phyloP scores from a whole-genome alignment of 2,888 invertebrate species.

The Eilema caniola region DNA sequence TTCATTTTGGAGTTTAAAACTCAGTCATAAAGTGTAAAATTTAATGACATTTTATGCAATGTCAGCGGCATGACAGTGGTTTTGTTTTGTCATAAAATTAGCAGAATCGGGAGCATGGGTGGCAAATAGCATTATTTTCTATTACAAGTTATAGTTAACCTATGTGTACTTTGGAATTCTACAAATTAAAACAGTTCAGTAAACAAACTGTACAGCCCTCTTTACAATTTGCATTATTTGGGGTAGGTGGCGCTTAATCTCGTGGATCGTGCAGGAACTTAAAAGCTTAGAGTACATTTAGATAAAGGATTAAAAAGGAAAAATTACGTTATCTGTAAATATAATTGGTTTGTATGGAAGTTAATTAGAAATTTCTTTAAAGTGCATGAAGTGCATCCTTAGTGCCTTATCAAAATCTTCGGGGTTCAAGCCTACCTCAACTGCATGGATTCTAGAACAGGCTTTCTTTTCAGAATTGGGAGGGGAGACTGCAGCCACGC shows the following conservation, averaged over 20 bases:
- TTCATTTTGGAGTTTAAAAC: too few species aligned
- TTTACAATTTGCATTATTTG: constrained; percentile 26
- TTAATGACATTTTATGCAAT: too few species aligned
- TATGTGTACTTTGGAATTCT: not conserved
- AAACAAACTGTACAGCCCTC: constrained; percentile 13
- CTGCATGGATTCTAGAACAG: too few species aligned
- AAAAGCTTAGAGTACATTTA: constrained; percentile 25
- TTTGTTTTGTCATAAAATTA: too few species aligned
- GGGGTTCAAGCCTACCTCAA: not conserved
- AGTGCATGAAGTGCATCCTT: too few species aligned
- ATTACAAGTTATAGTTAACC: not conserved
- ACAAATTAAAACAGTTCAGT: not conserved
- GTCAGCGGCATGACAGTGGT: too few species aligned
- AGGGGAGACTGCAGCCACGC: too few species aligned
- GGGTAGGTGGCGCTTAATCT: constrained; percentile 23
- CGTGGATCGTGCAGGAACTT: constrained; percentile 16
- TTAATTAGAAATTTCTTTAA: not conserved
- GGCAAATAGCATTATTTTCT: too few species aligned
- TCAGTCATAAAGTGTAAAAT: too few species aligned
- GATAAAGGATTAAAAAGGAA: constrained; percentile 22
- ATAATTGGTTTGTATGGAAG: not conserved
- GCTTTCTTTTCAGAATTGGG: too few species aligned
- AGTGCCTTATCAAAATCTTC: not conserved
- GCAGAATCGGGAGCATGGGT: too few species aligned
- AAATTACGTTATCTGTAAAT: constrained; percentile 1